These are phyloP conservation scores for Paralvinella palmiformis DNA, from an alignment of 1,140 invertebrate genomes.

Conservation along the genomic window DNA sequence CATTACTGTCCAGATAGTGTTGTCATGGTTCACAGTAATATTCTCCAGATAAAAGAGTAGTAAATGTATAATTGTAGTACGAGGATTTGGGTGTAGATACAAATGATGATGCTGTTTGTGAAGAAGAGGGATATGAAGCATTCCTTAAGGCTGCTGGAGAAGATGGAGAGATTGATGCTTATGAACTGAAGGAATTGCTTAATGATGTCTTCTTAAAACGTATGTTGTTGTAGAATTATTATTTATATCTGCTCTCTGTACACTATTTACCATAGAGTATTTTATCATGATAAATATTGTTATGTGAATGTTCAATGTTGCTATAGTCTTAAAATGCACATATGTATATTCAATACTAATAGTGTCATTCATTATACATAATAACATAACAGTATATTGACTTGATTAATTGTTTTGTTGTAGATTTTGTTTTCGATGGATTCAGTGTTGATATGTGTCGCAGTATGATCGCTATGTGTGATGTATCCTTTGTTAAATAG, in stretches of 20 bases:
- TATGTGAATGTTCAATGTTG: too few species aligned
- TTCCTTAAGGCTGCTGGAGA: conserved; percentile 22
- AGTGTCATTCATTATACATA: too few species aligned
- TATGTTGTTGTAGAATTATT: too few species aligned
- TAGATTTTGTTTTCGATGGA: conserved; percentile 73
- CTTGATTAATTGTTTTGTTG: conserved; percentile 34
- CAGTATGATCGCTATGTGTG: conserved; percentile 95
- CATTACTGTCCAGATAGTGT: too few species aligned
- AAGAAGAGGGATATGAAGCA: conserved; percentile 5
- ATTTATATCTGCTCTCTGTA: too few species aligned
- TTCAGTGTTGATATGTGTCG: conserved; percentile 88
- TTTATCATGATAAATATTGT: too few species aligned
- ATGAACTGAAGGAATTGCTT: conserved; percentile 22
- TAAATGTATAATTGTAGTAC: not conserved
- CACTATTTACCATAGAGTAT: too few species aligned
- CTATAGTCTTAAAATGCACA: too few species aligned
- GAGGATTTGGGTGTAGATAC: conserved; percentile 1
- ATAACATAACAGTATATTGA: too few species aligned
- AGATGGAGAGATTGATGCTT: conserved; percentile 24
- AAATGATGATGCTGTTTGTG: conserved; percentile 10
- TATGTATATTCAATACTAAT: too few species aligned
- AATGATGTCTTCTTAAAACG: conserved; percentile 20
- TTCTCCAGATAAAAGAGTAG: too few species aligned
- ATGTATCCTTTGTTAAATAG: conserved; percentile 57
- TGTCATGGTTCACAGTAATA: too few species aligned